These are phyloP conservation scores for Drosophila chauvacae DNA, from an alignment of 1,140 invertebrate genomes.

Conservation along the genomic window DNA sequence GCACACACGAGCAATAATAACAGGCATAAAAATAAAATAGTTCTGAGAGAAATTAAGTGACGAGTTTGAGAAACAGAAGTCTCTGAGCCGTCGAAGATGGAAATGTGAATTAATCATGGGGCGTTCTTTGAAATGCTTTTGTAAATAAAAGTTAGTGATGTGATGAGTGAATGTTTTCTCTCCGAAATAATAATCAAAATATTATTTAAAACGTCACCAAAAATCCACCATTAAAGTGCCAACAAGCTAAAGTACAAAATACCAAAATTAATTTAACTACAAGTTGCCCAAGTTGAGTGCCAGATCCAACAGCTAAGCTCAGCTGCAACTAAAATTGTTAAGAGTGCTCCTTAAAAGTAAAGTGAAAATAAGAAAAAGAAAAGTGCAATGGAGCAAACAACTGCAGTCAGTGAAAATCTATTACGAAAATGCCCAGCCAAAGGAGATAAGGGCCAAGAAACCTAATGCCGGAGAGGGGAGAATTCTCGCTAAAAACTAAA, in stretches of 20 bases:
- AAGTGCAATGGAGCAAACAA: slow-evolving; percentile 19
- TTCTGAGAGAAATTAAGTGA: slow-evolving; percentile 1
- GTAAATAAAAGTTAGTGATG: slow-evolving; percentile 6
- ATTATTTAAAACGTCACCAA: background rate
- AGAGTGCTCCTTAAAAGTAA: slow-evolving; percentile 13
- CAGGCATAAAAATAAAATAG: slow-evolving; percentile 29
- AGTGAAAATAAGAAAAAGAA: slow-evolving; percentile 21
- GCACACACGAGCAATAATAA: slow-evolving; percentile 20
- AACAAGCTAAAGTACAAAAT: background rate
- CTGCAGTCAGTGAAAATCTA: slow-evolving; percentile 14
- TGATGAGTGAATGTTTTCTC: background rate
- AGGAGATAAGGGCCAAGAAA: slow-evolving; percentile 7
- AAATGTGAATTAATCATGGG: background rate
- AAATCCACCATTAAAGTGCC: background rate
- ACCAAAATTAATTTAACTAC: background rate
- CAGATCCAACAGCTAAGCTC: slow-evolving; percentile 23
- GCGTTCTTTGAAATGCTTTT: slow-evolving; percentile 6
- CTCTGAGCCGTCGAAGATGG: background rate
- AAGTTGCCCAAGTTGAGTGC: slow-evolving; percentile 28
- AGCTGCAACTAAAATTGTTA: slow-evolving; percentile 32
- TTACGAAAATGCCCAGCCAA: slow-evolving; percentile 3
- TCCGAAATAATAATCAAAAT: background rate
- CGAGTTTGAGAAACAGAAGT: background rate
- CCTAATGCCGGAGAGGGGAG: slow-evolving; percentile 1
- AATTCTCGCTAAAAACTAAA: slow-evolving; percentile 53